Conservation (phyloP, 2,113 vertebrate genomes). For the Hippocampus mohnikei region DNA sequence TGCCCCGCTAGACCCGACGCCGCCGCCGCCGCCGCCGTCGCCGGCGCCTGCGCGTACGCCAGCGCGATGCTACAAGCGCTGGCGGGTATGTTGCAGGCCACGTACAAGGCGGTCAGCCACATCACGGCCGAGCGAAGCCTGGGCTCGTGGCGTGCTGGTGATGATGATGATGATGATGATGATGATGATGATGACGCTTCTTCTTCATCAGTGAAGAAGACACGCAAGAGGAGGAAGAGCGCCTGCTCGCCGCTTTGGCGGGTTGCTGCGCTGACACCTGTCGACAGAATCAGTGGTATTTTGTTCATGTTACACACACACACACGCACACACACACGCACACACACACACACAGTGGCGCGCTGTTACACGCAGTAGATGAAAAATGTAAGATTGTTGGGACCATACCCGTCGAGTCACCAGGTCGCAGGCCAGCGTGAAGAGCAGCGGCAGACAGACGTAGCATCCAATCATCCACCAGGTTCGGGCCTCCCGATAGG, state of each 20-base stretch:
- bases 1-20: constrained; percentile 81
- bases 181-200: constrained; percentile 50
- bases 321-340: too few relatives aligned
- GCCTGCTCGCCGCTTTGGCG: constrained; percentile 23
- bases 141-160: constrained; percentile 66
- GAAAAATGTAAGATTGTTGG: background rate
- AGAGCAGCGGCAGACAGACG: constrained; percentile 90
- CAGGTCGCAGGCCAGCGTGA: constrained; percentile 87
- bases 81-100: constrained; percentile 81
- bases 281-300: background rate
- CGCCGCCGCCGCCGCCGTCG: constrained; percentile 44
- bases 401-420: constrained; percentile 67
- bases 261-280: constrained; percentile 60
- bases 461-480: constrained; percentile 98
- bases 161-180: constrained; percentile 17
- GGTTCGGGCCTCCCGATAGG: constrained; percentile 89
- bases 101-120: constrained; percentile 77
- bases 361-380: background rate
- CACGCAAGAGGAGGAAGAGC: constrained; percentile 43
- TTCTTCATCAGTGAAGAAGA: constrained; percentile 46
- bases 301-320: too few relatives aligned
- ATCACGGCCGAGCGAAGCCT: constrained; percentile 81
- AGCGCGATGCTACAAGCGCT: constrained; percentile 81
- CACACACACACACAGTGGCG: too few relatives aligned
- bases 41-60: constrained; percentile 78